Conservation (phyloP, 1,140 invertebrate genomes). For the Drosophila suzukii region DNA sequence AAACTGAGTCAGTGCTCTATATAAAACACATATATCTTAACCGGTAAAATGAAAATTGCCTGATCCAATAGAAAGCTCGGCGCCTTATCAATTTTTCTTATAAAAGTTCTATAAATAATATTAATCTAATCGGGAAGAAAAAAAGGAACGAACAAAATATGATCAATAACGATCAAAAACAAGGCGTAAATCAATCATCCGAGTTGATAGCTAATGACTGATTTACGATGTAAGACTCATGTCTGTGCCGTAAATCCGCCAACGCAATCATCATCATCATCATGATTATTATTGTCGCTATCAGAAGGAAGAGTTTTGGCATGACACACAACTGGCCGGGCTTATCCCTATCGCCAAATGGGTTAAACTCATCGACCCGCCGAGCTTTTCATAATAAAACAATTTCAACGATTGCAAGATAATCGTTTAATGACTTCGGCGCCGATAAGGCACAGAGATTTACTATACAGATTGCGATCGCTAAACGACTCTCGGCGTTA, state of each 20-base stretch:
- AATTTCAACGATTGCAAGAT: constrained; percentile 61
- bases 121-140: constrained; percentile 61
- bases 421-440: constrained; percentile 57
- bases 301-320: constrained; percentile 30
- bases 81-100: constrained; percentile 12
- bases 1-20: too few species aligned
- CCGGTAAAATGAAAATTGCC: constrained; percentile 36
- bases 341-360: constrained; percentile 35
- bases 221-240: constrained; percentile 52
- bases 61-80: constrained; percentile 39
- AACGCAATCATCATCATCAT: constrained; percentile 31
- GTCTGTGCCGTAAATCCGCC: constrained; percentile 28
- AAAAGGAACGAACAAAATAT: constrained; percentile 41
- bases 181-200: constrained; percentile 68
- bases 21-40: background rate
- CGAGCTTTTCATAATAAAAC: constrained; percentile 36
- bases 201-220: constrained; percentile 68
- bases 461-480: constrained; percentile 29
- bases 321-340: constrained; percentile 28
- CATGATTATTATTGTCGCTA: constrained; percentile 4
- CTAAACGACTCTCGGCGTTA: constrained; percentile 25
- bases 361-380: constrained; percentile 12
- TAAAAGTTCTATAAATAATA: constrained; percentile 55
- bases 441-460: constrained; percentile 53
- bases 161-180: constrained; percentile 64